A percentile compares a stretch with the other conserved stretches of the same genome.
Conservation (phyloP, 2,113 vertebrate genomes). For the Ochotona curzoniae region DNA sequence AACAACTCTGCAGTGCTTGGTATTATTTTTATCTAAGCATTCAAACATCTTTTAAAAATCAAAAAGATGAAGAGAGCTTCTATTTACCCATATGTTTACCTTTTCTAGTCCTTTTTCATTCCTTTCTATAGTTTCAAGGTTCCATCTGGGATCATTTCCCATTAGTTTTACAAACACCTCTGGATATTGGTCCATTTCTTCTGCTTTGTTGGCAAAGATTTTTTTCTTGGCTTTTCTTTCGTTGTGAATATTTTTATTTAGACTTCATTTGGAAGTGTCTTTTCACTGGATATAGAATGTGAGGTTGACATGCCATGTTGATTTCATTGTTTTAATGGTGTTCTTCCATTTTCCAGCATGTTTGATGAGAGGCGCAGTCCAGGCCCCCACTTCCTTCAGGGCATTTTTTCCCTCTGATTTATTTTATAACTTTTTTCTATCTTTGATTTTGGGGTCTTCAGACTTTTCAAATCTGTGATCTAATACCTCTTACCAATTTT, state of each 20-base stretch:
- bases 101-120: not conserved
- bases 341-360: not conserved
- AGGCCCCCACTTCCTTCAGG: not conserved
- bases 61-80: not conserved
- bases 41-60: conserved; percentile 7
- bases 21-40: conserved; percentile 14
- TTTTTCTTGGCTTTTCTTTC: not conserved
- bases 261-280: not conserved
- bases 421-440: not conserved
- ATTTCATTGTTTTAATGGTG: not conserved
- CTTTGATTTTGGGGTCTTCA: not conserved
- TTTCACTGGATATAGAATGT: not conserved
- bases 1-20: not conserved
- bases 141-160: not conserved
- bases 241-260: not conserved
- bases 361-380: not conserved
- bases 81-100: not conserved
- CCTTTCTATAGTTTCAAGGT: not conserved
- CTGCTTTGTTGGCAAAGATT: not conserved
- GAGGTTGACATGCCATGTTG: not conserved
- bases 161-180: not conserved
- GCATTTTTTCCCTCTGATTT: not conserved
- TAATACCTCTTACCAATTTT: not conserved
- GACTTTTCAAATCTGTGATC: not conserved
- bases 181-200: not conserved